A percentile compares a stretch with the other conserved stretches of the same genome.
Evolutionary conservation across 2,113 vertebrate genomes (phyloP).

Genomic region (Gopherus evgoodei): DNA sequence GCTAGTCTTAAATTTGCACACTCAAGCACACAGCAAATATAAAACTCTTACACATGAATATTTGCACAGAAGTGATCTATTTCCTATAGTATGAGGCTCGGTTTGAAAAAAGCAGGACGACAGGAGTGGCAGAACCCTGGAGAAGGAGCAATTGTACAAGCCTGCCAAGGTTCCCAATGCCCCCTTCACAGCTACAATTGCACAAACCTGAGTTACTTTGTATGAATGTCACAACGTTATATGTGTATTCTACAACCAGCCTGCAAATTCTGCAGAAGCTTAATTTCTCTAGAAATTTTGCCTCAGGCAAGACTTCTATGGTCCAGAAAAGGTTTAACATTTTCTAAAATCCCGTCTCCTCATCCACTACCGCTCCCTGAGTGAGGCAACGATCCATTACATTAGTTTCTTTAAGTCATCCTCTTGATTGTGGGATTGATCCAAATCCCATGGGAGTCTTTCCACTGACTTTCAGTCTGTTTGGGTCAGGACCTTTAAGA

Average conservation of each 20-base stretch:
- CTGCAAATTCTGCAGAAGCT: rapidly evolving
- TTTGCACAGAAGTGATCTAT: neutral
- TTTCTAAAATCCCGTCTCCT: neutral
- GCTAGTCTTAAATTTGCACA: neutral
- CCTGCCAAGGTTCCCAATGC: neutral
- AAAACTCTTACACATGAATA: neutral
- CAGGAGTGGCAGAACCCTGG: neutral
- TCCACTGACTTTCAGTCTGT: neutral
- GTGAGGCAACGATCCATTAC: rapidly evolving
- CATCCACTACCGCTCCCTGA: neutral
- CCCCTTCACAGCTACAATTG: neutral
- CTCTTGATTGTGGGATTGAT: neutral
- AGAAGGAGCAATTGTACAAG: neutral
- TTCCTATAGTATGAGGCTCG: neutral
- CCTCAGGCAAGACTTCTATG: neutral
- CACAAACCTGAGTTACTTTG: rapidly evolving
- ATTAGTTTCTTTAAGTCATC: neutral
- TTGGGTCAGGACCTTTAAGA: constrained; percentile 56
- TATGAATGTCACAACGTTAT: too few species aligned
- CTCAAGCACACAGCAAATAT: neutral
- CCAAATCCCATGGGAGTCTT: neutral
- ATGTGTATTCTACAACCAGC: rapidly evolving
- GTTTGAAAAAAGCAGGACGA: neutral
- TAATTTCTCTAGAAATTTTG: neutral
- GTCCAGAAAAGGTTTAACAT: rapidly evolving